Evolutionary conservation across 2,113 vertebrate species (phyloP).

Genomic region (Pelecanoides urinatrix): DNA sequence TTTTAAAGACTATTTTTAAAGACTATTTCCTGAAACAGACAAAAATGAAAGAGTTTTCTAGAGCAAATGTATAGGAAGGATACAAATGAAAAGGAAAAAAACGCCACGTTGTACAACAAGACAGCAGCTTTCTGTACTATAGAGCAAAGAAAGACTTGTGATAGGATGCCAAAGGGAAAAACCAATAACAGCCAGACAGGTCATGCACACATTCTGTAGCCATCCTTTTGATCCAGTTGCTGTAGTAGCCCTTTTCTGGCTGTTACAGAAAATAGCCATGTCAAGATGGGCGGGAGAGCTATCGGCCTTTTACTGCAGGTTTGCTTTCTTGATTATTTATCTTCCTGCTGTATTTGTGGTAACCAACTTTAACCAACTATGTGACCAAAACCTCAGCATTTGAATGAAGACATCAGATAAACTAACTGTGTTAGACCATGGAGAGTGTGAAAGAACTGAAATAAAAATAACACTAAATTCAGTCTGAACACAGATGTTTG

Average conservation of each 20-base stretch:
- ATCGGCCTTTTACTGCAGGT: not conserved
- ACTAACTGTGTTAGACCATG: not conserved
- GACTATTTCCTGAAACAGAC: not conserved
- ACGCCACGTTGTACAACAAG: not conserved
- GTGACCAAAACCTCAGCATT: not conserved
- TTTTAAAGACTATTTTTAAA: no score
- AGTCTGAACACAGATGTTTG: not conserved
- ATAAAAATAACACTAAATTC: not conserved
- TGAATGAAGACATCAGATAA: not conserved
- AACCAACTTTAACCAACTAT: not conserved
- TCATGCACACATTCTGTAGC: not conserved
- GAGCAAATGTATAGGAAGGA: not conserved
- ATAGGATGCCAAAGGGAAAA: not conserved
- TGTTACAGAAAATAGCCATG: not conserved
- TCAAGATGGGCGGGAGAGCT: not conserved
- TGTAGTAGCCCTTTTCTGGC: not conserved
- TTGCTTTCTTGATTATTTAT: not conserved
- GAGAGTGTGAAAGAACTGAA: not conserved
- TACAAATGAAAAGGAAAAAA: not conserved
- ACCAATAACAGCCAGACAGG: not conserved
- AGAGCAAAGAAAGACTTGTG: not conserved
- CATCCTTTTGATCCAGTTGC: not conserved
- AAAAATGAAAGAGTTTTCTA: not conserved
- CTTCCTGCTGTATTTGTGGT: not conserved
- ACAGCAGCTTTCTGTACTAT: not conserved